phyloP scores from a whole-genome alignment of 2,113 vertebrate species.

The Mesocricetus auratus region DNA sequence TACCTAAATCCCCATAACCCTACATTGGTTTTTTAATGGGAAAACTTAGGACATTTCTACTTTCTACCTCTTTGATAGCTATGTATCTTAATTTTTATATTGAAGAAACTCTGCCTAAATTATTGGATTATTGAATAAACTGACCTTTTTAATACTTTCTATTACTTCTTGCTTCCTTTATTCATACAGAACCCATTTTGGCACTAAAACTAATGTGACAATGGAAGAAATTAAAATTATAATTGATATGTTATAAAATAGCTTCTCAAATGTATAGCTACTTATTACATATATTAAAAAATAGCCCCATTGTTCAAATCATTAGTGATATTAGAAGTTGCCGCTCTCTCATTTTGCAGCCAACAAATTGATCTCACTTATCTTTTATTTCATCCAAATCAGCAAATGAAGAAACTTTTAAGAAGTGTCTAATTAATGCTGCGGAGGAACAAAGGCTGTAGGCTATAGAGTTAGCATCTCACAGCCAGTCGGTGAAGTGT shows the following conservation, averaged over 20 bases:
- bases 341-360: constrained; percentile 59
- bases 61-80: not conserved
- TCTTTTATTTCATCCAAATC: constrained; percentile 63
- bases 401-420: constrained; percentile 32
- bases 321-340: constrained; percentile 70
- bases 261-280: constrained; percentile 58
- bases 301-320: constrained; percentile 53
- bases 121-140: constrained; percentile 36
- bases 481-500: constrained; percentile 28
- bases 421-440: constrained; percentile 37
- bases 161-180: constrained; percentile 11
- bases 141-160: constrained; percentile 24
- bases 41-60: not conserved
- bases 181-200: constrained; percentile 10
- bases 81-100: constrained; percentile 2
- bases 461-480: constrained; percentile 2
- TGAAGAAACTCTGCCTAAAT: constrained; percentile 28
- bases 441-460: constrained; percentile 42
- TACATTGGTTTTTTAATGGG: not conserved
- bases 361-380: constrained; percentile 54
- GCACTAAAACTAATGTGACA: constrained; percentile 41
- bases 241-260: constrained; percentile 44
- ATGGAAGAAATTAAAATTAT: not conserved
- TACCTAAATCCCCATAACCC: not conserved
- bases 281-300: constrained; percentile 48